These are phyloP conservation scores for Muntiacus reevesi DNA, from an alignment of 2,113 vertebrate species.

Conservation along the genomic window DNA sequence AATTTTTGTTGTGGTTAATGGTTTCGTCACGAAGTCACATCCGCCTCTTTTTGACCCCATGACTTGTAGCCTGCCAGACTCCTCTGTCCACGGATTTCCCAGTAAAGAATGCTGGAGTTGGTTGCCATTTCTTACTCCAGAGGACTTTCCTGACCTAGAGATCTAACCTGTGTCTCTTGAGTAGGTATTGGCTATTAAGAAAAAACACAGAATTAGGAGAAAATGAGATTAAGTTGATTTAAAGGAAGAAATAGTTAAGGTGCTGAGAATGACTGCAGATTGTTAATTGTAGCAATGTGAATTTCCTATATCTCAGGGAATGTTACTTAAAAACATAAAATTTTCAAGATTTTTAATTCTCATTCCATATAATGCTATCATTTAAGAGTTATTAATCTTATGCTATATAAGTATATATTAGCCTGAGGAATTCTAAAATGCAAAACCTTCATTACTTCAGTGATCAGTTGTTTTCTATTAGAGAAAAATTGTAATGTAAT, in stretches of 20 bases:
- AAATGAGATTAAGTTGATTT: conserved; percentile 74
- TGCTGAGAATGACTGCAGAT: conserved; percentile 51
- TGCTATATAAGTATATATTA: background rate
- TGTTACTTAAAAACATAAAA: background rate
- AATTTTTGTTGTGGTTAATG: background rate
- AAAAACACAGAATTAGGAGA: conserved; percentile 55
- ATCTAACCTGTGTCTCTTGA: background rate
- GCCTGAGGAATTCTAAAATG: background rate
- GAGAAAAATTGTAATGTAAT: background rate
- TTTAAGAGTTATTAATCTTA: background rate
- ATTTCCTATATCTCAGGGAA: conserved; percentile 51
- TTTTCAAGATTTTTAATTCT: conserved; percentile 48
- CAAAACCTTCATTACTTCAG: background rate
- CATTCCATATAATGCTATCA: background rate
- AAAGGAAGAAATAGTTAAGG: conserved; percentile 72
- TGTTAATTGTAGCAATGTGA: conserved; percentile 60
- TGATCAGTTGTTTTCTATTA: background rate
- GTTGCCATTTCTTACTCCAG: background rate
- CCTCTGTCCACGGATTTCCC: background rate
- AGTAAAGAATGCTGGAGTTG: background rate
- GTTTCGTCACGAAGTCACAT: background rate
- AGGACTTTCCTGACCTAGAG: background rate
- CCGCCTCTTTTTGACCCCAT: background rate
- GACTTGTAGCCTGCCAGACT: background rate
- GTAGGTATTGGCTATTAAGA: conserved; percentile 64